phyloP scores from a whole-genome alignment of 2,888 invertebrate species.

The Chloroclysta siterata region DNA sequence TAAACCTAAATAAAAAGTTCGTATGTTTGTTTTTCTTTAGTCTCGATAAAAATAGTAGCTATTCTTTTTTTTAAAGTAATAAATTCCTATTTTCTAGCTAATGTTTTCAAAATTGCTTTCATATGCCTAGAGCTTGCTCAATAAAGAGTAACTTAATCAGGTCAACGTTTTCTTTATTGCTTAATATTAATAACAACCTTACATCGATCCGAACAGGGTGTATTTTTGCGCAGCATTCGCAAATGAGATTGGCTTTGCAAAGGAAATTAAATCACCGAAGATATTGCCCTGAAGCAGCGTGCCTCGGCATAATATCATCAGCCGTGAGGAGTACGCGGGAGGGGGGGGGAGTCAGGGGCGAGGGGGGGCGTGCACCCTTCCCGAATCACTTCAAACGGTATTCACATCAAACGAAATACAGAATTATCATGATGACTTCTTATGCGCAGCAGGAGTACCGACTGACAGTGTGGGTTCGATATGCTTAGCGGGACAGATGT shows the following conservation, averaged over 20 bases:
- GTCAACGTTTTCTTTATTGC: neutral
- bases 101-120: neutral
- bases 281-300: slow-evolving; percentile 54
- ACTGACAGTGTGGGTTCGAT: neutral
- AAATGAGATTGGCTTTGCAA: slow-evolving; percentile 35
- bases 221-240: slow-evolving; percentile 17
- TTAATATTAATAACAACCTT: slow-evolving; percentile 3
- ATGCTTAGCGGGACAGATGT: too few relatives aligned
- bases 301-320: slow-evolving; percentile 48
- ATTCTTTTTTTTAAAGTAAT: neutral
- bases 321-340: slow-evolving; percentile 26
- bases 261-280: slow-evolving; percentile 61
- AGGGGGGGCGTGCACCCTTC: slow-evolving; percentile 34
- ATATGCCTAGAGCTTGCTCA: neutral
- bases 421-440: slow-evolving; percentile 14
- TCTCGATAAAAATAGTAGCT: too few relatives aligned
- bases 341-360: slow-evolving; percentile 32
- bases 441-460: neutral
- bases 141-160: slow-evolving; percentile 9
- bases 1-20: too few relatives aligned
- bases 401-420: slow-evolving; percentile 13
- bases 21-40: too few relatives aligned
- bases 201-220: neutral
- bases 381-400: slow-evolving; percentile 30
- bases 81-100: neutral